Percentiles rank a stretch among this genome's conserved stretches.
phyloP scores from a whole-genome alignment of 2,113 vertebrate genomes.

The Polypterus senegalus region DNA sequence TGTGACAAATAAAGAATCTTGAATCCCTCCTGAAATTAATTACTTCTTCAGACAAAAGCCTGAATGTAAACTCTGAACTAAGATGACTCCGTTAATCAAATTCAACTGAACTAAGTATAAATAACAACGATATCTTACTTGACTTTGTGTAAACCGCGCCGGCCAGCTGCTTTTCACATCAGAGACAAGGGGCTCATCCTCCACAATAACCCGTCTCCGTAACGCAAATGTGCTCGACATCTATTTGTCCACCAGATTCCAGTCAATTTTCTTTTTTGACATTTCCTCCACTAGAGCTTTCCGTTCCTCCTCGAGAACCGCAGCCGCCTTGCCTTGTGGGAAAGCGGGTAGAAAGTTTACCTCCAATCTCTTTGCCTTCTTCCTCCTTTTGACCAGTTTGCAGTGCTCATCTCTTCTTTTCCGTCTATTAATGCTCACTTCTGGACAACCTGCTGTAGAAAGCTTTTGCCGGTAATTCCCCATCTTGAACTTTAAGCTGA shows the following conservation, averaged over 20 bases:
- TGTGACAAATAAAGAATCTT: no score
- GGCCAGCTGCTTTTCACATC: constrained; percentile 11
- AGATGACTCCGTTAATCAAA: no score
- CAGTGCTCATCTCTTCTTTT: constrained; percentile 4
- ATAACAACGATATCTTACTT: not conserved
- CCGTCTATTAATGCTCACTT: constrained; percentile 4
- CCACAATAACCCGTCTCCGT: constrained; percentile 2
- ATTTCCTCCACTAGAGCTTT: constrained; percentile 11
- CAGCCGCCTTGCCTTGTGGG: constrained; percentile 12
- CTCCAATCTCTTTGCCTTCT: constrained; percentile 5
- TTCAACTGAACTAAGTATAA: no score
- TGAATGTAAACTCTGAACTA: no score
- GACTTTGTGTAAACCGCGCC: constrained; percentile 9
- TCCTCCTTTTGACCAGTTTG: constrained; percentile 7
- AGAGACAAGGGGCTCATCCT: constrained; percentile 6
- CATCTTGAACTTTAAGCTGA: constrained; percentile 18
- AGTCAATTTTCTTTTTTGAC: constrained; percentile 12
- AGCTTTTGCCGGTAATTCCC: constrained; percentile 15
- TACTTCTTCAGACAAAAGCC: no score
- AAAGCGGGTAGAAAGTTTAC: constrained; percentile 11
- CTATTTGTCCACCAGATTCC: constrained; percentile 11
- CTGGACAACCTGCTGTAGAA: constrained; percentile 7
- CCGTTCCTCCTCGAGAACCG: constrained; percentile 9
- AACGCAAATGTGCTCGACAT: constrained; percentile 3
- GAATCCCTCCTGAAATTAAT: no score